phyloP scores from a whole-genome alignment of 2,113 vertebrate genomes.

The Gnathonemus echidnorhynchus region DNA sequence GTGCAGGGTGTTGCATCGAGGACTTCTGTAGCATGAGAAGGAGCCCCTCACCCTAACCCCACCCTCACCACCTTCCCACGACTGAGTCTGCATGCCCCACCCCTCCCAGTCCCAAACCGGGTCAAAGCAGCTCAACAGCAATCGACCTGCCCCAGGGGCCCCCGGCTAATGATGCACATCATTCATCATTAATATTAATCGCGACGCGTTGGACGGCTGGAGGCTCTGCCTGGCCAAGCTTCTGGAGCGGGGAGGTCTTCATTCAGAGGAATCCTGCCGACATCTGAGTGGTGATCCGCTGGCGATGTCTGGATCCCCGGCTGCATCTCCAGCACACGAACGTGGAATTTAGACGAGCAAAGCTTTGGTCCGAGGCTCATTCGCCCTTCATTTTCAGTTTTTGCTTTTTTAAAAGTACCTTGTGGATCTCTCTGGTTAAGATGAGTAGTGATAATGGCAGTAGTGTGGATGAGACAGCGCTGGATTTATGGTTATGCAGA shows the following conservation, averaged over 20 bases:
- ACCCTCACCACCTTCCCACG: not conserved
- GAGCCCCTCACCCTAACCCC: not conserved
- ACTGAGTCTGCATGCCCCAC: not conserved
- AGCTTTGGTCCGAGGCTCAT: not conserved
- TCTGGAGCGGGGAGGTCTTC: not conserved
- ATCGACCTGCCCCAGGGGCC: conserved; percentile 50
- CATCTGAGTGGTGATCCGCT: conserved; percentile 35
- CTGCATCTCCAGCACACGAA: not conserved
- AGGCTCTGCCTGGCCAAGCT: conserved; percentile 17
- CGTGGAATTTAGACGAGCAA: conserved; percentile 8
- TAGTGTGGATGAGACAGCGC: not conserved
- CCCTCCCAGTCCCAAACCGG: not conserved
- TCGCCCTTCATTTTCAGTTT: not conserved
- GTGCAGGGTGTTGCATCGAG: not conserved
- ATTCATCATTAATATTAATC: conserved; percentile 64
- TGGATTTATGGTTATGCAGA: not conserved
- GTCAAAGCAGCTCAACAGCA: conserved; percentile 53
- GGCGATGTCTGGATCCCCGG: conserved; percentile 40
- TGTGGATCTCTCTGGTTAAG: not conserved
- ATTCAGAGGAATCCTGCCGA: not conserved
- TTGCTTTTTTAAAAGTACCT: not conserved
- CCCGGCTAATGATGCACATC: conserved; percentile 60
- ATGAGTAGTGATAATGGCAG: not conserved
- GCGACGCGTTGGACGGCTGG: conserved; percentile 40
- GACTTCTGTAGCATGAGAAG: not conserved